Conservation (phyloP, 2,797 vertebrate species). For the Epinephelus coioides region DNA sequence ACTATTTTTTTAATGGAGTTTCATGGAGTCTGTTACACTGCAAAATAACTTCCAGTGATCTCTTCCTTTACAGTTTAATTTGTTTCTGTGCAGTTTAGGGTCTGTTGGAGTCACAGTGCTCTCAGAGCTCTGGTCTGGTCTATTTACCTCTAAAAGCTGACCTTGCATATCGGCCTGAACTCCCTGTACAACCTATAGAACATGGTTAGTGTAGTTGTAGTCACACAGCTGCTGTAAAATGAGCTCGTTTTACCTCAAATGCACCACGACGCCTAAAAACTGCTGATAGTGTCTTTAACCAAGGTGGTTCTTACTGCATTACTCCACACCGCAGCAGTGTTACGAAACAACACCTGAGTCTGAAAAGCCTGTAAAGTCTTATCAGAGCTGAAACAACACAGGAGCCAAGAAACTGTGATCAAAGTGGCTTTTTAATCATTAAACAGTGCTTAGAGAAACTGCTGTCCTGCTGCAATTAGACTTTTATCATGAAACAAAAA, state of each 20-base stretch:
- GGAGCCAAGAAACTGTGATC: not conserved
- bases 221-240: not conserved
- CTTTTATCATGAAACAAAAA: too few relatives aligned
- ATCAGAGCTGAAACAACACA: not conserved
- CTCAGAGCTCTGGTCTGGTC: not conserved
- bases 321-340: slow-evolving; percentile 38
- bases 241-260: not conserved
- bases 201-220: too few relatives aligned
- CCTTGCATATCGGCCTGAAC: not conserved
- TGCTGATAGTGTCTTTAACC: slow-evolving; percentile 51
- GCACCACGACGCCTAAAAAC: slow-evolving; percentile 15
- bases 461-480: too few relatives aligned
- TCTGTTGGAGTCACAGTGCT: too few relatives aligned
- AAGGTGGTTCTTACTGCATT: slow-evolving; percentile 31
- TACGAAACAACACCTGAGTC: not conserved
- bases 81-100: not conserved
- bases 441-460: too few relatives aligned
- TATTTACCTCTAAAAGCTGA: not conserved
- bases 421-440: too few relatives aligned
- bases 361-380: not conserved
- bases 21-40: not conserved
- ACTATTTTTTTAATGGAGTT: too few relatives aligned
- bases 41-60: not conserved
- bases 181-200: not conserved
- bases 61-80: not conserved